These are phyloP conservation scores for Empidonax traillii DNA, from an alignment of 2,113 vertebrate genomes.

Conservation along the genomic window DNA sequence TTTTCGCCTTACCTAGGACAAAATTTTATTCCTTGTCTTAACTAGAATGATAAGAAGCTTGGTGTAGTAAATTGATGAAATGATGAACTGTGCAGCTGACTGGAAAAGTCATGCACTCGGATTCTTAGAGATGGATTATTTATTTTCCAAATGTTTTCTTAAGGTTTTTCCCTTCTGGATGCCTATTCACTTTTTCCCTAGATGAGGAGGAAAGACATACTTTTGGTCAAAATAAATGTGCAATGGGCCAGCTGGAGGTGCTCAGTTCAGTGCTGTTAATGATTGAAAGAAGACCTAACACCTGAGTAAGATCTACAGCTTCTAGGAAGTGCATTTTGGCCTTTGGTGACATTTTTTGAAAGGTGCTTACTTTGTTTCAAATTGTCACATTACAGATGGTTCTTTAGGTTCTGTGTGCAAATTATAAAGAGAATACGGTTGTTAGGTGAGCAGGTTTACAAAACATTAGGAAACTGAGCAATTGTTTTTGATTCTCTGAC, in stretches of 20 bases:
- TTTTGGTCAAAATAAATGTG: not conserved
- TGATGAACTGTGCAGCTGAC: not conserved
- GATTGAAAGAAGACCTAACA: not conserved
- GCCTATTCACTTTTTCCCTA: not conserved
- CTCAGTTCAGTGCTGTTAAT: not conserved
- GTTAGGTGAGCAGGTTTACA: not conserved
- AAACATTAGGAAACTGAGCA: accelerated
- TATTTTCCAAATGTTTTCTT: not conserved
- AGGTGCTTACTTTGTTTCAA: not conserved
- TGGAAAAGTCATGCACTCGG: not conserved
- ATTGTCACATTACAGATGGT: not conserved
- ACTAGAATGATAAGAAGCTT: not conserved
- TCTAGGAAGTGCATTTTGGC: not conserved
- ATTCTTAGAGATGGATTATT: not conserved
- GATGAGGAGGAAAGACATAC: not conserved
- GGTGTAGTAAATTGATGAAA: not conserved
- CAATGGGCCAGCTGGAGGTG: not conserved
- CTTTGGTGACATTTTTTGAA: not conserved
- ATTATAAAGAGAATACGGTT: not conserved
- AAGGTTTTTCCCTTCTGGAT: not conserved
- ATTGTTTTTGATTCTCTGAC: not conserved
- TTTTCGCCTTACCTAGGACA: not conserved
- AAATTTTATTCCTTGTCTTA: not conserved
- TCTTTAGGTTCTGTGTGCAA: not conserved
- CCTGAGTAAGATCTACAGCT: not conserved